Conservation (phyloP, 2,113 vertebrate genomes). For the zebrafish (Danio rerio) region GRCz12tu NC_133184.1:48764001-48764500, state of each 20-base stretch:
- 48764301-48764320: neutral
- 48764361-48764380: neutral
- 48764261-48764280: neutral
- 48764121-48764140: too few relatives aligned
- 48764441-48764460: conserved; percentile 36
- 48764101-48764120: too few relatives aligned
- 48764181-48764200: too few relatives aligned
- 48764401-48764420: conserved; percentile 48
- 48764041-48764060: too few relatives aligned
- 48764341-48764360: neutral
- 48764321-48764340: neutral
- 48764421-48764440: conserved; percentile 39
- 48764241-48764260: neutral
- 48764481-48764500: conserved; percentile 52
- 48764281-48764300: neutral
- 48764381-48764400: conserved; percentile 36
- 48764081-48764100: too few relatives aligned
- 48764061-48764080: too few relatives aligned
- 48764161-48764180: too few relatives aligned
- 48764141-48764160: too few relatives aligned
- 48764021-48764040: too few relatives aligned
- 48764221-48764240: too few relatives aligned
- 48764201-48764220: too few relatives aligned
- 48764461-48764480: conserved; percentile 53
- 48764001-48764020: too few relatives aligned